Base-by-base conservation (phyloP, 1,140 invertebrate genomes). In the Stenopsyche tienmushanensis region DNA sequence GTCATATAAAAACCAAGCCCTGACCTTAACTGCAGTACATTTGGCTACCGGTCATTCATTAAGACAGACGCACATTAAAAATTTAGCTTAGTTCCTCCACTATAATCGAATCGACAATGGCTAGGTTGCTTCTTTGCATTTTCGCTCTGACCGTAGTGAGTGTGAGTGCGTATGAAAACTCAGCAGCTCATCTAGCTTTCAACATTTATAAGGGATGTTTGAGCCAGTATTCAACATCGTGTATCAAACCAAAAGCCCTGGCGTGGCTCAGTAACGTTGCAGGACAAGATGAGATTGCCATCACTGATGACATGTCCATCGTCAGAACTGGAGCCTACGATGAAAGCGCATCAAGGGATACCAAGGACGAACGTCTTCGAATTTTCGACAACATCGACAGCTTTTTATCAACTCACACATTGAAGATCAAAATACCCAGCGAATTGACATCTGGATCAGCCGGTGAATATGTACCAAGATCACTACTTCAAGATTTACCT, bases 241-340 rank as follows among this genome's bases (percentile, higher is more conserved):
- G 90, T 77, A 86, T 88, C 39, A 88, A 90, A 71, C 90, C 90
- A 8, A 90, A 89, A 75, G 83, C 90, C 13, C 73, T 91, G 64
- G 78, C 84, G 47, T 92, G 90, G 83, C 81, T 91, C 41, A 87
- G 84, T 65, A 77, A 83, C 20, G 87, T 86, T 2, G 76, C 83
- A 21, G 82, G 86, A 64, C 82, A 88, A 69, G 84, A 88, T 26
- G 84, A 85, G 71, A 85, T 92, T 62, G 83, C 83, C 15, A 83
- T 92, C 45, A 91, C 89, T 1, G 83, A 90, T 2, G 87, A 91
- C 69, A 76, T 92, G 41, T 80, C 85, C 1, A 82, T 92, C 39
- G 81, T 91, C 2, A 88, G 82, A 66, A 85, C 85, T 8, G 77
- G 76, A n/a, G 73, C 73, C 60, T 42, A 76, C 2, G 79, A 81